These are phyloP conservation scores for Bombus huntii DNA, from an alignment of 1,140 invertebrate species.

Conservation along the genomic window DNA sequence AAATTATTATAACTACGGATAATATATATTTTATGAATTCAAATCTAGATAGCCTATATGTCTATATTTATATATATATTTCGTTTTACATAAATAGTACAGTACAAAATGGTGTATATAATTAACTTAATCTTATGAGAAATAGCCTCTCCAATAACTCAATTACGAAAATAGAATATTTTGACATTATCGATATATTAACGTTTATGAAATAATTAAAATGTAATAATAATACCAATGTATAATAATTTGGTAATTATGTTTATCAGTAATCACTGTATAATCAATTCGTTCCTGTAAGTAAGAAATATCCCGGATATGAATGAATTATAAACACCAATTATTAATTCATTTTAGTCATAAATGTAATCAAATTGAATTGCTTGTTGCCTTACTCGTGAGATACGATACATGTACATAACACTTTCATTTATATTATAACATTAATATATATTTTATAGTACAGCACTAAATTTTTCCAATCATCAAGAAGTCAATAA, in stretches of 20 bases:
- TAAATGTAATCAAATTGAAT: neutral
- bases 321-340: neutral
- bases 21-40: neutral
- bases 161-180: neutral
- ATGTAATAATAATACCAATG: neutral
- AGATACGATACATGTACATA: no score
- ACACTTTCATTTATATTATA: no score
- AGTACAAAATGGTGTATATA: neutral
- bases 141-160: neutral
- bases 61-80: neutral
- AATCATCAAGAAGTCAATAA: no score
- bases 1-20: neutral
- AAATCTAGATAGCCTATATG: no score
- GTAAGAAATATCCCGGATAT: neutral
- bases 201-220: neutral
- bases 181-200: neutral
- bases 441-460: no score
- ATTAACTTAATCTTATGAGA: constrained; percentile 3
- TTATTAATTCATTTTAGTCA: neutral
- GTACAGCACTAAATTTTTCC: no score
- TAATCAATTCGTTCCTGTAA: neutral
- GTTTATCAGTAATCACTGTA: neutral
- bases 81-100: neutral
- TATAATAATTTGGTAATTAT: neutral
- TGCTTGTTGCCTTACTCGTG: neutral